Conservation (phyloP, 1,140 invertebrate genomes). For the Wasmannia auropunctata region DNA sequence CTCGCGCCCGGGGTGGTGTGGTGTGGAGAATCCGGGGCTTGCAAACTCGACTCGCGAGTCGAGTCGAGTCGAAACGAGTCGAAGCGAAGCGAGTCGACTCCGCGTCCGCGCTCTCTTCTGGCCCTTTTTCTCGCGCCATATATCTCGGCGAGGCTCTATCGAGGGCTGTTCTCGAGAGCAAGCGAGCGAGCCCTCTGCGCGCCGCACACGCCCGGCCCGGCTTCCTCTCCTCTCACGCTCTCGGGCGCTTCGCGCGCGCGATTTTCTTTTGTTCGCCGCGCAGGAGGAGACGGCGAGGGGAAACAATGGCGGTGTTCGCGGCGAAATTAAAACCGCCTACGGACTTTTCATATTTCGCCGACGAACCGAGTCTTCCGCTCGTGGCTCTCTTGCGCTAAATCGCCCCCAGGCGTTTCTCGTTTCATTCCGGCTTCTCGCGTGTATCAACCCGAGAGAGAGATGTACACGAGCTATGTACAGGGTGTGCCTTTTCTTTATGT, state of each 20-base stretch:
- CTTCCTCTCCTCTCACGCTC: not conserved
- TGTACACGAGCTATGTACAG: not conserved
- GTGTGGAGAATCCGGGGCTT: not conserved
- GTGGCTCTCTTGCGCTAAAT: conserved; percentile 61
- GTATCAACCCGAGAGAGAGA: conserved; percentile 33
- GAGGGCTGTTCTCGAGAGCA: conserved; percentile 29
- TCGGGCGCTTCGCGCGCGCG: conserved; percentile 8
- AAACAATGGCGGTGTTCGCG: conserved; percentile 85
- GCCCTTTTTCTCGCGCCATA: conserved; percentile 44
- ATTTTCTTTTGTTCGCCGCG: conserved; percentile 77
- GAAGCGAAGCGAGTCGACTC: conserved; percentile 3
- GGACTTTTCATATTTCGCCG: conserved; percentile 84
- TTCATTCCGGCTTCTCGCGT: conserved; percentile 80
- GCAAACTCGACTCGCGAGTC: not conserved
- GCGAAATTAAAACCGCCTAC: conserved; percentile 85
- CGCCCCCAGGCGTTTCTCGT: conserved; percentile 79
- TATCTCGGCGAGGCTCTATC: conserved; percentile 28
- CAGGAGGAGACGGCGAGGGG: conserved; percentile 66
- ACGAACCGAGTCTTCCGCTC: conserved; percentile 74
- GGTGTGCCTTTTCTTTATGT: not conserved
- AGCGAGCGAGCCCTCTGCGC: conserved; percentile 20
- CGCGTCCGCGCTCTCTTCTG: not conserved
- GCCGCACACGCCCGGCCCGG: not conserved
- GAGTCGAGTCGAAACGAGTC: not conserved
- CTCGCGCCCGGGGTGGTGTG: not conserved